phyloP scores from a whole-genome alignment of 2,113 vertebrate genomes.

The Struthio camelus region DNA sequence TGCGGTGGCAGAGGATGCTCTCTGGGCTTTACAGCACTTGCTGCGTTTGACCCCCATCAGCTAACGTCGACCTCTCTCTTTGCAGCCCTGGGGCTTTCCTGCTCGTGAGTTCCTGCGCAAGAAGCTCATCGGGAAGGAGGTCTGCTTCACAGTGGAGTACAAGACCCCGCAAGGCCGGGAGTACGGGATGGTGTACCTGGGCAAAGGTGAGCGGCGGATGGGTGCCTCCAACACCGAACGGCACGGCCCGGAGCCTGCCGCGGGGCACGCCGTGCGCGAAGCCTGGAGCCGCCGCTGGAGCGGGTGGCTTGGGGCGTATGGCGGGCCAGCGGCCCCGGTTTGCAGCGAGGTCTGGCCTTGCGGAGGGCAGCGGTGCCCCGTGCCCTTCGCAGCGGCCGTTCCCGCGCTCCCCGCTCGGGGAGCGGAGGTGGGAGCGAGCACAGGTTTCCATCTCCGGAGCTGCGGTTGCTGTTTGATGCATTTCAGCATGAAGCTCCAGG shows the following conservation, averaged over 20 bases:
- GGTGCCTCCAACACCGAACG: no score
- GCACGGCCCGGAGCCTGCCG: background rate
- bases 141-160: constrained; percentile 96
- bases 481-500: background rate
- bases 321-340: fast-evolving
- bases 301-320: fast-evolving
- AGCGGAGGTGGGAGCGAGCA: no score
- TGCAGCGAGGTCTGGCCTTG: background rate
- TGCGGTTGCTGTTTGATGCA: background rate
- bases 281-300: fast-evolving
- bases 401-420: background rate
- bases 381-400: no score
- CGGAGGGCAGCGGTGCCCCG: fast-evolving
- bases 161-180: constrained; percentile 89
- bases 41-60: fast-evolving
- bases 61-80: background rate
- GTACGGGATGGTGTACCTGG: constrained; percentile 94
- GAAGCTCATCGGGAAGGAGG: constrained; percentile 97
- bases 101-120: constrained; percentile 95
- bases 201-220: constrained; percentile 87
- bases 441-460: background rate
- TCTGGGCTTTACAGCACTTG: fast-evolving
- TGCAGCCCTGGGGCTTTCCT: constrained; percentile 94
- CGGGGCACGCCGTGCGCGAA: fast-evolving
- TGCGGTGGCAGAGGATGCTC: background rate